Evolutionary conservation across 1,140 invertebrate genomes (phyloP).

Genomic region (Ruditapes philippinarum): DNA sequence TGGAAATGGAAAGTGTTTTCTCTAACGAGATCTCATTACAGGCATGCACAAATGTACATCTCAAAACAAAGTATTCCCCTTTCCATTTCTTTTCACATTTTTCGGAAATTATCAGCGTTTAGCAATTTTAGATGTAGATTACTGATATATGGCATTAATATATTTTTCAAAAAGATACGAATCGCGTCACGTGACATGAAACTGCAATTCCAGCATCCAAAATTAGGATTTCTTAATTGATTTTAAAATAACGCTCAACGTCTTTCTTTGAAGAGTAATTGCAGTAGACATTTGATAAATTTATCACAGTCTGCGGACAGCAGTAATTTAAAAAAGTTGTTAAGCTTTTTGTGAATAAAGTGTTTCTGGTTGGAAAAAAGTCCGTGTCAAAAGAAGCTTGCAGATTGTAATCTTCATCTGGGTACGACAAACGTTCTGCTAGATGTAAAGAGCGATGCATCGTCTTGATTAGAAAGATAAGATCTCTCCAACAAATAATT

Average conservation of each 20-base stretch:
- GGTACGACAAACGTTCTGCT: slow-evolving; percentile 38
- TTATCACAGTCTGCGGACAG: slow-evolving; percentile 50
- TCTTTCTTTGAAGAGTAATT: slow-evolving; percentile 63
- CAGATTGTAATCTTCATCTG: slow-evolving; percentile 61
- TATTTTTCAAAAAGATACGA: slow-evolving; percentile 34
- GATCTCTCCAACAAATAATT: slow-evolving; percentile 57
- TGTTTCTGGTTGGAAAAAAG: slow-evolving; percentile 47
- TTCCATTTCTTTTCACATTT: background rate
- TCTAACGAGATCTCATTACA: background rate
- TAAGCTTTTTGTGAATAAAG: slow-evolving; percentile 57
- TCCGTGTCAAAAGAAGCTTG: slow-evolving; percentile 55
- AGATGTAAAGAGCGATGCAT: slow-evolving; percentile 51
- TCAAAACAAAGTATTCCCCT: slow-evolving; percentile 20
- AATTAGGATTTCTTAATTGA: slow-evolving; percentile 58
- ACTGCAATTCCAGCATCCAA: slow-evolving; percentile 40
- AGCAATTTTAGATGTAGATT: slow-evolving; percentile 33
- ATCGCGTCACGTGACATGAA: slow-evolving; percentile 48
- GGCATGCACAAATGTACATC: background rate
- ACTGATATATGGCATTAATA: slow-evolving; percentile 40
- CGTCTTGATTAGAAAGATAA: slow-evolving; percentile 62
- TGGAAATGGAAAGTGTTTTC: slow-evolving; percentile 22
- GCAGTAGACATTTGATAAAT: slow-evolving; percentile 62
- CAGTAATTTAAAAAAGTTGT: slow-evolving; percentile 55
- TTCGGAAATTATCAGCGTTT: background rate
- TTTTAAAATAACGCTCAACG: slow-evolving; percentile 9